Evolutionary conservation across 2,888 invertebrate genomes (phyloP).

Genomic region (Ectemnius cavifrons): DNA sequence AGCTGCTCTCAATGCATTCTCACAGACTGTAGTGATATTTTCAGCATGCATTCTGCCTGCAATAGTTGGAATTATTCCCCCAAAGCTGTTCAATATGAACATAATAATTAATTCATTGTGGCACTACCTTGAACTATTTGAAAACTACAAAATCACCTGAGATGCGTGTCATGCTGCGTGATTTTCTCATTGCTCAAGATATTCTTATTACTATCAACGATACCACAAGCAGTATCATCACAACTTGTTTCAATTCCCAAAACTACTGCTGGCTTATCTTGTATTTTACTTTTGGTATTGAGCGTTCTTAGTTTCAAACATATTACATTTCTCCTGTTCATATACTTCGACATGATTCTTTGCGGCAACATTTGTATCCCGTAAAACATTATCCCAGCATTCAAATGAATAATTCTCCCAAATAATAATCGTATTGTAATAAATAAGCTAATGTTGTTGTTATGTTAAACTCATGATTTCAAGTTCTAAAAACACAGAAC

Average conservation of each 20-base stretch:
- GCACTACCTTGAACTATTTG: neutral
- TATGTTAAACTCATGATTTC: no score
- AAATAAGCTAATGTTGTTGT: no score
- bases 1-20: slow-evolving; percentile 83
- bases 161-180: slow-evolving; percentile 89
- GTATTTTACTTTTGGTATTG: neutral
- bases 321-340: no score
- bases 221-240: slow-evolving; percentile 96
- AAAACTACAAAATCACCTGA: slow-evolving; percentile 80
- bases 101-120: slow-evolving; percentile 5
- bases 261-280: slow-evolving; percentile 76
- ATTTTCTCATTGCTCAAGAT: slow-evolving; percentile 89
- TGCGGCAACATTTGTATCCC: no score
- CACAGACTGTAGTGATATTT: slow-evolving; percentile 87
- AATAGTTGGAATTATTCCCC: slow-evolving; percentile 93
- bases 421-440: no score
- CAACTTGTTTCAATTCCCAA: slow-evolving; percentile 98
- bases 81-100: slow-evolving; percentile 80
- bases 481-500: no score
- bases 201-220: slow-evolving; percentile 86
- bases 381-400: no score
- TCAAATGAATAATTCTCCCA: no score
- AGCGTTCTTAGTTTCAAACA: neutral
- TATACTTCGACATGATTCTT: no score
- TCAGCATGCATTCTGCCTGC: slow-evolving; percentile 90